Evolutionary conservation across 2,113 vertebrate species (phyloP).

Genomic region (Bubo scandiacus): DNA sequence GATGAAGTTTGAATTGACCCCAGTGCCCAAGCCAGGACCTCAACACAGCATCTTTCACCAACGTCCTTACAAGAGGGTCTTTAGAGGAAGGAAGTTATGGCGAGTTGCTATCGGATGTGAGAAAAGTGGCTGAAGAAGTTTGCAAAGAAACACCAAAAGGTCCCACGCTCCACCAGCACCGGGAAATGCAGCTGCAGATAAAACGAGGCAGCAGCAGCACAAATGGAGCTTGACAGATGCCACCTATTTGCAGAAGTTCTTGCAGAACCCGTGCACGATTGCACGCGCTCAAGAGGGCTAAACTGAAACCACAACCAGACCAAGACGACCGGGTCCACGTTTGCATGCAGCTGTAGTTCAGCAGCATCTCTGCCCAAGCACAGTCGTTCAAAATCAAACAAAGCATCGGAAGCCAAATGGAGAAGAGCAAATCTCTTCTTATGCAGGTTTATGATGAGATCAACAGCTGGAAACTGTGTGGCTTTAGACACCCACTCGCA

Average conservation of each 20-base stretch:
- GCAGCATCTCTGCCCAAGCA: neutral
- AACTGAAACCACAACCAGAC: neutral
- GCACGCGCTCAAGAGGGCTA: rapidly evolving
- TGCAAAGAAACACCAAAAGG: neutral
- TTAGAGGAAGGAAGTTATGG: neutral
- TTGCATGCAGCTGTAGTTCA: neutral
- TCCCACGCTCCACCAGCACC: neutral
- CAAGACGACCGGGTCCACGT: rapidly evolving
- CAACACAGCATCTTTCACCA: neutral
- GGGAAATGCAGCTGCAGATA: neutral
- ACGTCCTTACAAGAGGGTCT: neutral
- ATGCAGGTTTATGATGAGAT: neutral
- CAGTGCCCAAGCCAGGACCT: neutral
- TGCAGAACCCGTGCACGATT: neutral
- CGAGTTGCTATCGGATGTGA: neutral
- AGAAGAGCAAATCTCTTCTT: neutral
- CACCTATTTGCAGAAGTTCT: neutral
- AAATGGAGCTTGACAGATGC: rapidly evolving
- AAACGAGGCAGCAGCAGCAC: neutral
- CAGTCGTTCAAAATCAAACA: neutral
- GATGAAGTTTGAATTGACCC: neutral
- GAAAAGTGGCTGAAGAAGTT: neutral
- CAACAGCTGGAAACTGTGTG: neutral
- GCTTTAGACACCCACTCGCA: neutral
- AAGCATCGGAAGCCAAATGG: rapidly evolving